These are phyloP conservation scores for Acanthococcus lagerstroemiae DNA, from an alignment of 2,888 invertebrate genomes.

Conservation along the genomic window DNA sequence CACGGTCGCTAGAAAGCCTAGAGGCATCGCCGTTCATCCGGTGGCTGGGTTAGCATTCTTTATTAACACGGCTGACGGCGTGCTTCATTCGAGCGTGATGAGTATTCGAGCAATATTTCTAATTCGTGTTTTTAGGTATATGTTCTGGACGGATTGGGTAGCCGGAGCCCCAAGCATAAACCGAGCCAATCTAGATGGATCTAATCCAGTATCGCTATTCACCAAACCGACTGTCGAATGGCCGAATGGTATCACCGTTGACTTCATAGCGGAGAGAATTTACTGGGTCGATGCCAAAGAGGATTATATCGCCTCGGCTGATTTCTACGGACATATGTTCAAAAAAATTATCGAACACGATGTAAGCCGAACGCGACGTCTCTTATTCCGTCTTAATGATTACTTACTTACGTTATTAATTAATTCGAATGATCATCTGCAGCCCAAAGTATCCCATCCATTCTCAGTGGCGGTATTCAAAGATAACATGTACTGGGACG, in stretches of 20 bases:
- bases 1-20: conserved; percentile 57
- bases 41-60: conserved; percentile 49
- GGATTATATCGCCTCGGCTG: conserved; percentile 68
- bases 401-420: background rate
- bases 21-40: conserved; percentile 77
- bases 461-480: conserved; percentile 79
- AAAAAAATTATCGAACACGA: conserved; percentile 55
- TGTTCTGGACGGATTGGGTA: conserved; percentile 87
- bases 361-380: too few relatives aligned
- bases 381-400: background rate
- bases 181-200: conserved; percentile 69
- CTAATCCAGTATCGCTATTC: conserved; percentile 54
- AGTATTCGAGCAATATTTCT: background rate
- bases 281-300: conserved; percentile 81
- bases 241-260: conserved; percentile 81
- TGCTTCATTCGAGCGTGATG: background rate
- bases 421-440: conserved; percentile 17
- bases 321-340: conserved; percentile 58
- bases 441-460: conserved; percentile 63
- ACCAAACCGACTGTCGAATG: conserved; percentile 58
- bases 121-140: conserved; percentile 41
- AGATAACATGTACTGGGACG: conserved; percentile 80
- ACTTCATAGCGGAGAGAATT: conserved; percentile 66
- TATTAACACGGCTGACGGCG: background rate
- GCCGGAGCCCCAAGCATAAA: conserved; percentile 64